These are phyloP conservation scores for Euura saliciscinereae DNA, from an alignment of 1,140 invertebrate genomes.

Conservation along the genomic window DNA sequence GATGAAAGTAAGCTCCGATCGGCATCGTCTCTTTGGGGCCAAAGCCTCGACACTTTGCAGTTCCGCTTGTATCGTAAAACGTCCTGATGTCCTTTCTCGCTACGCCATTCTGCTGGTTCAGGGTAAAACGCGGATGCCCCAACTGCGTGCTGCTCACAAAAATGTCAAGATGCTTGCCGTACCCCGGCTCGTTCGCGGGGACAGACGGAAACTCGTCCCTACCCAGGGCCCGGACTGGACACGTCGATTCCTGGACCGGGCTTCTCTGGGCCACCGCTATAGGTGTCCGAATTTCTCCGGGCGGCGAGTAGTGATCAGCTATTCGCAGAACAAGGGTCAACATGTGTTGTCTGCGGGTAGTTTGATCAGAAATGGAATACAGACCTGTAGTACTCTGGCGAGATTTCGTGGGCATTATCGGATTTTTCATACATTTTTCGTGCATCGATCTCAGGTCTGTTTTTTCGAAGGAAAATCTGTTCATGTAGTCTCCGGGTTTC, in stretches of 20 bases:
- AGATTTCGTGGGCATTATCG: conserved; percentile 11
- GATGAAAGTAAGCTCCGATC: conserved; percentile 24
- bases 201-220: conserved; percentile 42
- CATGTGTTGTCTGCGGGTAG: no score
- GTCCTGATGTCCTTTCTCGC: conserved; percentile 44
- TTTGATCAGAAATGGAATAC: not conserved
- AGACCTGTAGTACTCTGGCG: conserved; percentile 4
- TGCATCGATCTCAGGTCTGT: conserved; percentile 7
- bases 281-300: not conserved
- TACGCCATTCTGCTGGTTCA: conserved; percentile 33
- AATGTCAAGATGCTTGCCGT: conserved; percentile 44
- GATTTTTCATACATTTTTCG: conserved; percentile 17
- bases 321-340: not conserved
- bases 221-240: conserved; percentile 24
- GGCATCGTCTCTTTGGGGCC: conserved; percentile 27
- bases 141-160: conserved; percentile 44
- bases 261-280: not conserved
- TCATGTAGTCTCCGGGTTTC: conserved; percentile 6
- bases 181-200: conserved; percentile 36
- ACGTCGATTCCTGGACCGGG: conserved; percentile 8
- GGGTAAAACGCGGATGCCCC: conserved; percentile 36
- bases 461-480: conserved; percentile 8
- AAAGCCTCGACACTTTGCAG: conserved; percentile 37
- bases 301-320: not conserved
- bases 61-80: conserved; percentile 37